phyloP scores from a whole-genome alignment of 2,797 vertebrate genomes.

The Danio tinwini region DNA sequence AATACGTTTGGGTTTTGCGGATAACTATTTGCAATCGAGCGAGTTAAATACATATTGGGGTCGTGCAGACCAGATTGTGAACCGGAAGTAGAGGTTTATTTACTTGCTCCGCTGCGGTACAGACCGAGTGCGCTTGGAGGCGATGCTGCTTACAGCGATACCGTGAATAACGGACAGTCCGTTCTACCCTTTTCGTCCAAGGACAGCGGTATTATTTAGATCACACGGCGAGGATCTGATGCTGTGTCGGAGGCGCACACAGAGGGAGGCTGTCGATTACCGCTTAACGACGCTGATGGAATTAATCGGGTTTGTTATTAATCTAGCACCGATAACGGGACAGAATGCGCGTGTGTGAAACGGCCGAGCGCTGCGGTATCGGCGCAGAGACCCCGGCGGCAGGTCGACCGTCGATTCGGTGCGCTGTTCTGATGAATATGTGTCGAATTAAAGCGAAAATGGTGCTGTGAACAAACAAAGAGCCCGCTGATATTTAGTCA shows the following conservation, averaged over 20 bases:
- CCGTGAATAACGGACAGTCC: slow-evolving; percentile 39
- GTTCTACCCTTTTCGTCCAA: slow-evolving; percentile 28
- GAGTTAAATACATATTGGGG: neutral
- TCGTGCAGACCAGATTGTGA: neutral
- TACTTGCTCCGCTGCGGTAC: neutral
- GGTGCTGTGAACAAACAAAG: neutral
- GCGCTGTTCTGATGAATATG: slow-evolving; percentile 31
- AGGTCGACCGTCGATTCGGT: slow-evolving; percentile 2
- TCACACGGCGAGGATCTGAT: neutral
- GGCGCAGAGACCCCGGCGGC: slow-evolving; percentile 17
- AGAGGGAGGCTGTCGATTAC: neutral
- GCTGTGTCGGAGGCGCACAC: slow-evolving; percentile 12
- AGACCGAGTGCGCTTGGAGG: slow-evolving; percentile 27
- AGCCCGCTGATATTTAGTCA: neutral
- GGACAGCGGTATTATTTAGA: slow-evolving; percentile 19
- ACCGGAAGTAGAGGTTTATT: slow-evolving; percentile 40
- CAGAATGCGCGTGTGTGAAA: slow-evolving; percentile 39
- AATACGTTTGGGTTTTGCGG: too few species aligned
- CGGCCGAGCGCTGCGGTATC: slow-evolving; percentile 39
- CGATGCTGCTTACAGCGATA: slow-evolving; percentile 6
- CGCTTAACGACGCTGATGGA: slow-evolving; percentile 5
- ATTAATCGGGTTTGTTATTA: neutral
- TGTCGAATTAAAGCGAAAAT: neutral
- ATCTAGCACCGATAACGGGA: neutral
- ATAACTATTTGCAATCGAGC: neutral